Evolutionary conservation across 2,797 vertebrate genomes (phyloP), one percentile per base, ranked within the genome.

Genomic region (Sciaenops ocellatus): DNA sequence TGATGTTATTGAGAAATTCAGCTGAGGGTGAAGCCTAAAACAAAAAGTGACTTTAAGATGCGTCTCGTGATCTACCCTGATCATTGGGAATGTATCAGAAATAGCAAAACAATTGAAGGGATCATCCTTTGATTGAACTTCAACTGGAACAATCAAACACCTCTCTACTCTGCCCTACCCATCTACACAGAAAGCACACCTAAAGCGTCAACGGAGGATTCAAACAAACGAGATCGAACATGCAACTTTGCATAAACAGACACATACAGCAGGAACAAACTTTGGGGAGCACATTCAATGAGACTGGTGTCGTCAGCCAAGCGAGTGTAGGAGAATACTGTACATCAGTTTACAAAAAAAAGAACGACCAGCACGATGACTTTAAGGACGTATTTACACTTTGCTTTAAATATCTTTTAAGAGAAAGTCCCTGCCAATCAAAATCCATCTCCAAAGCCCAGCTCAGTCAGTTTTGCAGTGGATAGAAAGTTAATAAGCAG

Each of bases 201-300:
- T 60, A 91, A 72, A 87, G 82, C 86, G 61, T 38, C 74, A 80
- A 85, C 42, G 22, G 38, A 84, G 85, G 82, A 73, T 68, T 78
- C 69, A 50, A 74, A 92, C 83, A 20, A 69, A 89, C 83, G 8
- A 88, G 61, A 71, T 73, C 20, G 67, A 93, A 94, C 94, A 95
- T 94, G 94, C 95, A 93, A 77, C 78, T 78, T 72, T 86, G 90
- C 91, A 89, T 87, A 83, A 93, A 93, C 80, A 79, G 88, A 87
- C 86, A 86, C 82, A 56, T 48, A 89, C 73, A 86, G 84, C 84
- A 73, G 85, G 85, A 85, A 89, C 86, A 73, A 83, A 85, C 69
- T 9, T 38, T 38, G 69, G 86, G 90, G 87, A 90, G 85, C 79
- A 94, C 90, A 87, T 93, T 91, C 87, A 90, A 74, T 77, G 80